phyloP scores from a whole-genome alignment of 2,113 vertebrate genomes.

The Balaenoptera acutorostrata region DNA sequence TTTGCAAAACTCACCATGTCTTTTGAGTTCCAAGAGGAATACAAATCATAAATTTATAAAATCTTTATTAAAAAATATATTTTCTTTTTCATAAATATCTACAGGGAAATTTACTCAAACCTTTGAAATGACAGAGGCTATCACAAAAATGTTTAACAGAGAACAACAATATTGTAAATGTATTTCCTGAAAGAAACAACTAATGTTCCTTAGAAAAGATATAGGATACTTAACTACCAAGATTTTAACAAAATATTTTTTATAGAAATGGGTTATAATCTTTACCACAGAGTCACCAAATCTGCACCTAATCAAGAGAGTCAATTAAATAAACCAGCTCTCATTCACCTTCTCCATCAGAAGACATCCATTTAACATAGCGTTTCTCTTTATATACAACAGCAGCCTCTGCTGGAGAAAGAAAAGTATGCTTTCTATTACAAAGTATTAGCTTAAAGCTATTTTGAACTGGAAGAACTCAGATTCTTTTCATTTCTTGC shows the following conservation, averaged over 20 bases:
- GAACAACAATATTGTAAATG: slow-evolving; percentile 14
- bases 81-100: slow-evolving; percentile 34
- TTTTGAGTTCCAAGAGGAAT: slow-evolving; percentile 40
- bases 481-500: not conserved
- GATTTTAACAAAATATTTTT: slow-evolving; percentile 41
- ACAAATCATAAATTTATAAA: slow-evolving; percentile 26
- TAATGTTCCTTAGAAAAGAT: slow-evolving; percentile 28
- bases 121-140: not conserved
- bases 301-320: not conserved
- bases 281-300: not conserved
- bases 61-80: slow-evolving; percentile 66
- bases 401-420: slow-evolving; percentile 66
- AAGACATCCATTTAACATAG: not conserved
- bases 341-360: not conserved
- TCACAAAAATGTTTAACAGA: slow-evolving; percentile 34
- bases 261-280: not conserved
- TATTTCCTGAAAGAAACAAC: slow-evolving; percentile 19
- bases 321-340: not conserved
- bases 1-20: not conserved
- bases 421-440: not conserved
- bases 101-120: not conserved
- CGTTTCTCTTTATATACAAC: not conserved
- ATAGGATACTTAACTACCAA: not conserved
- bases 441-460: not conserved
- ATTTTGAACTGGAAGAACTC: not conserved